Evolutionary conservation across 2,888 invertebrate genomes (phyloP), one percentile per base, ranked within the genome.

Genomic region (Stramonita haemastoma): DNA sequence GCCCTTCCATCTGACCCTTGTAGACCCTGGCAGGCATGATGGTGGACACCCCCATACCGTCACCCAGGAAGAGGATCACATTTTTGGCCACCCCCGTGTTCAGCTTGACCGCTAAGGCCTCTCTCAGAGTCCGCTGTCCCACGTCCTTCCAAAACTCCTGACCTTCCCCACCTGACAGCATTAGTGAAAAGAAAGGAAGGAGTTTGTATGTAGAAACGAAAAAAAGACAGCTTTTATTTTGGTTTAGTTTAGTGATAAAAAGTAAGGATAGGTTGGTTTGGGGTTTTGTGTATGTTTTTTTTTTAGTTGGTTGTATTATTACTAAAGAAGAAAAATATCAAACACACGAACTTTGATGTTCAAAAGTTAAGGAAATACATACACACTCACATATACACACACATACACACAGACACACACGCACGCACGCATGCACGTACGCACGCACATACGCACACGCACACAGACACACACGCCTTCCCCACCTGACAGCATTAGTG

Each of bases 51-150:
- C 97, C 97, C 95, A 95, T 95, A 0, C 95, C 95, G 89, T 95
- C 95, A 0, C 95, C 95, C 17, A 95, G 88, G 90, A 95, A 95
- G 22, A 95, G 34, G 60, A 95, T 94, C 46, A 95, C 94, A n/a
- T 95, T 95, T 89, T 94, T 94, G 81, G 95, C 95, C 17, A 93
- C 92, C 60, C 93, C 93, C 11, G 90, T 91, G 87, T 94, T 93
- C 95, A 96, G 96, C 93, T 97, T 96, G 4, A 97, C 96, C 29
- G 96, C 95, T 1, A 97, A 95, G 0, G 97, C 97, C 87, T 97
- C 97, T 79, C 97, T 96, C n/a, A 97, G 94, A 90, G 96, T 96
- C 19, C 94, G 92, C 34, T 94, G 92, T 0, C 96, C 97, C 85
- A 96, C 87, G 36, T 66, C 36, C 73, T 46, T 70, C 87, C 87